Conservation (phyloP, 2,113 vertebrate species). For the Theristicus caerulescens region DNA sequence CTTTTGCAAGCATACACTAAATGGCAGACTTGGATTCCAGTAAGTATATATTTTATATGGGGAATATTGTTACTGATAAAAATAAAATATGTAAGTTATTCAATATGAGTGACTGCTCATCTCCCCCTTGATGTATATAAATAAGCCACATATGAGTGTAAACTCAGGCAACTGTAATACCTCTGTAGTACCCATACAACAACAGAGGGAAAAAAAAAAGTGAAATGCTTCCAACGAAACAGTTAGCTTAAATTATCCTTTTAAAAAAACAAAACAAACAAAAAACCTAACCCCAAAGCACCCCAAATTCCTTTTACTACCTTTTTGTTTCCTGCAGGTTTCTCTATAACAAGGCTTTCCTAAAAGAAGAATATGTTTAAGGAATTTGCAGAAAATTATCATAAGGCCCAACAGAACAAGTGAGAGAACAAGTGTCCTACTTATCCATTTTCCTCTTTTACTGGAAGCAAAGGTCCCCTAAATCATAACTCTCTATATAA, state of each 20-base stretch:
- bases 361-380: background rate
- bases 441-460: background rate
- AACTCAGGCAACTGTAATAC: background rate
- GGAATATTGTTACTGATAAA: slow-evolving; percentile 8
- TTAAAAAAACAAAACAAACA: background rate
- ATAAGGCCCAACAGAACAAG: background rate
- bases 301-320: background rate
- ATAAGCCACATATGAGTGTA: background rate
- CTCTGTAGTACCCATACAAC: background rate
- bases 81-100: slow-evolving; percentile 33
- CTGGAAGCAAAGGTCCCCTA: background rate
- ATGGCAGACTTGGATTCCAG: background rate
- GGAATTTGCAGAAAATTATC: background rate
- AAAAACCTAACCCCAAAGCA: background rate
- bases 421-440: background rate
- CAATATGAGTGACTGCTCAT: slow-evolving; percentile 59
- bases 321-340: background rate
- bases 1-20: background rate
- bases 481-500: background rate
- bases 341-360: background rate
- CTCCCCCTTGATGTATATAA: slow-evolving; percentile 12
- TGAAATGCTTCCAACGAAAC: background rate
- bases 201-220: background rate
- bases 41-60: background rate
- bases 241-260: background rate